phyloP scores from a whole-genome alignment of 2,888 invertebrate genomes.

The Morpho achilles region DNA sequence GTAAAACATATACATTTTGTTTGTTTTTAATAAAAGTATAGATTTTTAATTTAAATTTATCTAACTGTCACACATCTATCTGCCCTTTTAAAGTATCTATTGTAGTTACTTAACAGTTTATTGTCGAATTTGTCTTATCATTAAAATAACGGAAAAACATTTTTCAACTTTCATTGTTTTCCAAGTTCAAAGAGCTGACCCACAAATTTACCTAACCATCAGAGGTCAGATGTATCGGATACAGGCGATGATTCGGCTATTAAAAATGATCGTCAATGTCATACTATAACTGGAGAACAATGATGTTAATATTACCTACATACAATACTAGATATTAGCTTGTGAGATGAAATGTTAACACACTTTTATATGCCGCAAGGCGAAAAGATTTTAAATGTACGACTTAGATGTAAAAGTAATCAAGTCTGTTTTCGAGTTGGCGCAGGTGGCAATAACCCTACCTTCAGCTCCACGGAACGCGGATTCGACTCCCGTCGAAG shows the following conservation, averaged over 20 bases:
- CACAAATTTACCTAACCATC: constrained; percentile 17
- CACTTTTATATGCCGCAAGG: constrained; percentile 3
- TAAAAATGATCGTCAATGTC: constrained; percentile 21
- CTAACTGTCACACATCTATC: not conserved
- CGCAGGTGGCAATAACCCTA: too few species aligned
- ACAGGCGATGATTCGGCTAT: constrained; percentile 17
- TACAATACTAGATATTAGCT: constrained; percentile 8
- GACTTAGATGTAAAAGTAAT: too few species aligned
- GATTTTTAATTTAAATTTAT: not conserved
- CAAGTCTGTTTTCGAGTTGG: too few species aligned
- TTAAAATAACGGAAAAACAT: constrained; percentile 5
- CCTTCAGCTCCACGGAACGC: too few species aligned
- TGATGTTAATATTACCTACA: constrained; percentile 18
- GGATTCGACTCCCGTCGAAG: too few species aligned
- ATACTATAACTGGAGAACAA: constrained; percentile 18
- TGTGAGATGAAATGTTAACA: constrained; percentile 7
- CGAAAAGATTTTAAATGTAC: not conserved
- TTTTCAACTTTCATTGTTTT: constrained; percentile 7
- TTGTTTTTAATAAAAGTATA: not conserved
- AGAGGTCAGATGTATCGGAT: constrained; percentile 23
- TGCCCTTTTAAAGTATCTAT: not conserved
- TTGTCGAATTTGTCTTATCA: not conserved
- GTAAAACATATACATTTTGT: not conserved
- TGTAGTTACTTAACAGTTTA: not conserved
- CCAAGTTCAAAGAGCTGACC: constrained; percentile 14